Evolutionary conservation across 2,888 invertebrate genomes (phyloP).

Genomic region (Alloscopus bannaensis): DNA sequence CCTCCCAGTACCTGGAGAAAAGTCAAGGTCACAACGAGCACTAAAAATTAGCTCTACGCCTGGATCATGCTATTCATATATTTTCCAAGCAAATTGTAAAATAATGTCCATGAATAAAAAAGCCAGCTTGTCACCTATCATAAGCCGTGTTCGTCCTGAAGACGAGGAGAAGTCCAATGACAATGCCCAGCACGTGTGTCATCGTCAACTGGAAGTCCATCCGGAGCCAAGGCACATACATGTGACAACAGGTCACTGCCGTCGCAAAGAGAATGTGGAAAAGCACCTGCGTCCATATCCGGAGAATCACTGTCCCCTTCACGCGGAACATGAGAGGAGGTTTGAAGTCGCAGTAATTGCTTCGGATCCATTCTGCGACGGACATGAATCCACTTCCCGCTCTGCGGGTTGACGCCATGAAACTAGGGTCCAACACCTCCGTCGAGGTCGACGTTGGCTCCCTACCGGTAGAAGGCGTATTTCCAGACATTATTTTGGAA

Average conservation of each 20-base stretch:
- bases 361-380: slow-evolving; percentile 41
- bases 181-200: slow-evolving; percentile 68
- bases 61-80: too few species aligned
- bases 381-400: slow-evolving; percentile 32
- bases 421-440: slow-evolving; percentile 52
- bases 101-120: neutral
- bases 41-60: neutral
- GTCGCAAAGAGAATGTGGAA: slow-evolving; percentile 43
- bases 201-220: slow-evolving; percentile 66
- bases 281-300: slow-evolving; percentile 58
- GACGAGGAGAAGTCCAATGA: slow-evolving; percentile 69
- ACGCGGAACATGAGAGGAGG: slow-evolving; percentile 59
- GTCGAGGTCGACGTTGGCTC: slow-evolving; percentile 54
- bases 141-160: slow-evolving; percentile 71
- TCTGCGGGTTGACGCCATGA: slow-evolving; percentile 42
- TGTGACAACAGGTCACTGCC: slow-evolving; percentile 47
- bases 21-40: neutral
- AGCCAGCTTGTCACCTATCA: slow-evolving; percentile 67
- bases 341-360: slow-evolving; percentile 41
- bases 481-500: slow-evolving; percentile 44
- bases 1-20: slow-evolving; percentile 69
- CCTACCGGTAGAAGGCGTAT: slow-evolving; percentile 39
- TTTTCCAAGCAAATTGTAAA: neutral
- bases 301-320: slow-evolving; percentile 60
- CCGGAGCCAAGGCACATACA: slow-evolving; percentile 40